Conservation (phyloP, 2,797 vertebrate genomes). For the Alauda arvensis region DNA sequence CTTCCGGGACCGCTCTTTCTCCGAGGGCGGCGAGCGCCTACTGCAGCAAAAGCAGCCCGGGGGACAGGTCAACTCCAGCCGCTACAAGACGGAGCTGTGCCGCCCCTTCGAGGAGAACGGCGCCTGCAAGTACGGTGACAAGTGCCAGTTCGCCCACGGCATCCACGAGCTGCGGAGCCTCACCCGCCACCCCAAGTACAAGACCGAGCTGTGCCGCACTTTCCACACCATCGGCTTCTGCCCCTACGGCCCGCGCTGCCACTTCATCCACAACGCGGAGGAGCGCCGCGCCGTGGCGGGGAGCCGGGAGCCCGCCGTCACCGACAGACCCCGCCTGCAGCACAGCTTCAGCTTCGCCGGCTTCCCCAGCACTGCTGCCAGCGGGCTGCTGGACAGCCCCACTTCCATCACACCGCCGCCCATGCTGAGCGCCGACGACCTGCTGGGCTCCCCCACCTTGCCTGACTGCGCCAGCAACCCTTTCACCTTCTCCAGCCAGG, state of each 20-base stretch:
- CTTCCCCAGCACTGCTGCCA: constrained; percentile 85
- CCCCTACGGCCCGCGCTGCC: constrained; percentile 89
- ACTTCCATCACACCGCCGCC: constrained; percentile 94
- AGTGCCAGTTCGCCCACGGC: constrained; percentile 92
- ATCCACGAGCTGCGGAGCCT: constrained; percentile 90
- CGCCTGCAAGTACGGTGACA: constrained; percentile 90
- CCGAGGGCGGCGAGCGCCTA: constrained; percentile 91
- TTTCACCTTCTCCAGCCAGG: constrained; percentile 97
- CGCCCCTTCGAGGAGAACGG: constrained; percentile 92
- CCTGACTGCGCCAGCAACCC: constrained; percentile 92
- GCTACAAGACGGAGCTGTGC: constrained; percentile 94
- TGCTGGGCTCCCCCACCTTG: constrained; percentile 77
- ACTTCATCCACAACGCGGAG: constrained; percentile 93
- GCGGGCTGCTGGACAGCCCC: constrained; percentile 91
- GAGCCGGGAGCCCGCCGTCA: constrained; percentile 74
- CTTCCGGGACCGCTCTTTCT: constrained; percentile 93
- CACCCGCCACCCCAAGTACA: constrained; percentile 91
- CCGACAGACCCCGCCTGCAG: constrained; percentile 89
- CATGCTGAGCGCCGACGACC: constrained; percentile 89
- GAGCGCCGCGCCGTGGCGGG: constrained; percentile 84
- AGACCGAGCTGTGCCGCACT: constrained; percentile 93
- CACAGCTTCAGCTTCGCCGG: constrained; percentile 98
- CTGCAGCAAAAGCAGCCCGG: constrained; percentile 83
- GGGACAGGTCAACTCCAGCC: constrained; percentile 90
- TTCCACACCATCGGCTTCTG: constrained; percentile 97